These are phyloP conservation scores for Drosophila mimetica DNA, from an alignment of 2,888 invertebrate species.

Conservation along the genomic window DNA sequence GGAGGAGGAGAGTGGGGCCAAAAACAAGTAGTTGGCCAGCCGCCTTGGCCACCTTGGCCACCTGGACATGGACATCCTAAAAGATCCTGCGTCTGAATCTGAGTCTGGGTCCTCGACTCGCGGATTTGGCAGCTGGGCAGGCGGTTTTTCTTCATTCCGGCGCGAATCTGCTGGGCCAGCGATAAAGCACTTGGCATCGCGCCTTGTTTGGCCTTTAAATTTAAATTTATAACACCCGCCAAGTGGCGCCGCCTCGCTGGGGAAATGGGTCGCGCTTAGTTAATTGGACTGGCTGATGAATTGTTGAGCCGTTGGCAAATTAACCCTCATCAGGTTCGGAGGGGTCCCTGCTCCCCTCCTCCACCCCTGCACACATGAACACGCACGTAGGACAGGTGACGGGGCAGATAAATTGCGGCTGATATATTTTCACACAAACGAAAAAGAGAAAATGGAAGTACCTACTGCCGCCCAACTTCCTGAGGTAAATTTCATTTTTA, in stretches of 20 bases:
- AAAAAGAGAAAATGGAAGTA: neutral
- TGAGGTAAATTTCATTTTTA: neutral
- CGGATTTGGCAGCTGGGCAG: conserved; percentile 17
- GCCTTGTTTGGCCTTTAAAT: conserved; percentile 74
- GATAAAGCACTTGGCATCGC: conserved; percentile 60
- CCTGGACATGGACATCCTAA: conserved; percentile 20
- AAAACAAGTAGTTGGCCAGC: conserved; percentile 48
- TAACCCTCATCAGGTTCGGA: conserved; percentile 67
- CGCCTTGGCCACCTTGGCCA: conserved; percentile 4
- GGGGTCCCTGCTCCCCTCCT: conserved; percentile 7
- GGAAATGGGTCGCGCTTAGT: conserved; percentile 53
- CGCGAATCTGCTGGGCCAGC: conserved; percentile 53
- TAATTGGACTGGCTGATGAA: conserved; percentile 67
- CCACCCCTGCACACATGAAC: conserved; percentile 35
- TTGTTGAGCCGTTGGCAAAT: conserved; percentile 51
- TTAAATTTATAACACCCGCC: conserved; percentile 72
- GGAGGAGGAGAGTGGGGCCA: conserved; percentile 19
- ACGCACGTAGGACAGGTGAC: conserved; percentile 36
- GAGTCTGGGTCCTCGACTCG: conserved; percentile 13
- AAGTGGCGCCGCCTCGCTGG: conserved; percentile 23
- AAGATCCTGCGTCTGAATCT: conserved; percentile 7
- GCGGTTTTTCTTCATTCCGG: conserved; percentile 63
- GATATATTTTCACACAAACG: conserved; percentile 20
- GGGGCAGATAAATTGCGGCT: conserved; percentile 28
- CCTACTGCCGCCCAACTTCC: conserved; percentile 7